Evolutionary conservation across 1,140 invertebrate genomes (phyloP), one percentile per base, ranked within the genome.

Genomic region (Anagrus nilaparvatae): DNA sequence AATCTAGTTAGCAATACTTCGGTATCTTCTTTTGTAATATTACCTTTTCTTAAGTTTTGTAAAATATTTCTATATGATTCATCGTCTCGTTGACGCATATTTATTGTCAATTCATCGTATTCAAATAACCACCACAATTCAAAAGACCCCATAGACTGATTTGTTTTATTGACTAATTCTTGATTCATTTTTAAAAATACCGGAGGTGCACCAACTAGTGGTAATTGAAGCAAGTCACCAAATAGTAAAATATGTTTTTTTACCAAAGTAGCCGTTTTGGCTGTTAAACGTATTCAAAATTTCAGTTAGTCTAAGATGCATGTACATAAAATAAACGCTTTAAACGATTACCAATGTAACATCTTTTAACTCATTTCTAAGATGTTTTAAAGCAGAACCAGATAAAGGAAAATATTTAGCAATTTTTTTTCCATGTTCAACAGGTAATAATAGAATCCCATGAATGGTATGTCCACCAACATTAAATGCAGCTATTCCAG

Each of bases 171-270:
- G n/a, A n/a, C n/a, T n/a, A n/a, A n/a, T n/a, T n/a, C n/a, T n/a
- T n/a, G n/a, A n/a, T n/a, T n/a, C n/a, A n/a, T n/a, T n/a, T n/a
- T n/a, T n/a, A n/a, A n/a, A n/a, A 27, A 27, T 7, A 12, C 35
- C 29, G 47, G 49, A 31, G 45, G 40, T 1, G 6, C 24, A n/a
- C 12, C 6, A 27, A 60, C 51, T 16, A 52, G 51, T 16, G 58
- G 54, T 27, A 58, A 31, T 41, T 59, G 57, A 13, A 59, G 41
- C 10, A 58, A 47, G 38, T 59, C 55, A 7, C 57, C 50, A 31
- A 55, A 49, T n/a, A 55, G 14, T 24, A 56, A 4, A 34, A 51
- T 39, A 23, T 48, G 44, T 40, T 38, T 43, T 30, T n/a, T 35
- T 43, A 9, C 50, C 50, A 35, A 51, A 55, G 49, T 46, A 53